Evolutionary conservation across 2,797 vertebrate genomes (phyloP).

Genomic region (Liparis tanakae): DNA sequence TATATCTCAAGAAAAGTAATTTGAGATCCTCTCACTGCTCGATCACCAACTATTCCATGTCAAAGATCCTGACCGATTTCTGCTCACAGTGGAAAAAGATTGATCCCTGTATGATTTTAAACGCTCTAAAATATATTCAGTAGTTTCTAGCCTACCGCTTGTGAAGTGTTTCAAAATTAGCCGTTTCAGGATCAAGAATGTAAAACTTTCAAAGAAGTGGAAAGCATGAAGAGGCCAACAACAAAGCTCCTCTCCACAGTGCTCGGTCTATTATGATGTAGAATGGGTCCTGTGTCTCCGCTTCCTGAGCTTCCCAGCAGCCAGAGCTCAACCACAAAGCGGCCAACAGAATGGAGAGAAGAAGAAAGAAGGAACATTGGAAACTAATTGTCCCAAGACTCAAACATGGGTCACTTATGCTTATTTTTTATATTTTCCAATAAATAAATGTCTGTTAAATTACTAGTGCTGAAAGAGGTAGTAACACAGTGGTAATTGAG

Average conservation of each 20-base stretch:
- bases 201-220: conserved; percentile 15
- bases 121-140: background rate
- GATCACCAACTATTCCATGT: background rate
- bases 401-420: background rate
- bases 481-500: background rate
- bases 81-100: background rate
- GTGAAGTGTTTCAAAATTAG: conserved; percentile 2
- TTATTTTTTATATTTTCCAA: background rate
- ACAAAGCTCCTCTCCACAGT: conserved; percentile 5
- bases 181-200: background rate
- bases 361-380: background rate
- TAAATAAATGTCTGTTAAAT: background rate
- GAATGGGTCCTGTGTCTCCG: conserved; percentile 26
- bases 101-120: background rate
- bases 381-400: conserved; percentile 19
- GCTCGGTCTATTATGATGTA: conserved; percentile 3
- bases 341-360: conserved; percentile 27
- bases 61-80: background rate
- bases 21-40: background rate
- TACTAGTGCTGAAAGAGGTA: background rate
- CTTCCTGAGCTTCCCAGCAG: conserved; percentile 26
- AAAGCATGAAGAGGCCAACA: background rate
- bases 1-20: background rate
- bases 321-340: conserved; percentile 24
- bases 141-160: background rate